These are phyloP conservation scores for Acrocephalus scirpaceus DNA, from an alignment of 2,797 vertebrate species.

Conservation along the genomic window DNA sequence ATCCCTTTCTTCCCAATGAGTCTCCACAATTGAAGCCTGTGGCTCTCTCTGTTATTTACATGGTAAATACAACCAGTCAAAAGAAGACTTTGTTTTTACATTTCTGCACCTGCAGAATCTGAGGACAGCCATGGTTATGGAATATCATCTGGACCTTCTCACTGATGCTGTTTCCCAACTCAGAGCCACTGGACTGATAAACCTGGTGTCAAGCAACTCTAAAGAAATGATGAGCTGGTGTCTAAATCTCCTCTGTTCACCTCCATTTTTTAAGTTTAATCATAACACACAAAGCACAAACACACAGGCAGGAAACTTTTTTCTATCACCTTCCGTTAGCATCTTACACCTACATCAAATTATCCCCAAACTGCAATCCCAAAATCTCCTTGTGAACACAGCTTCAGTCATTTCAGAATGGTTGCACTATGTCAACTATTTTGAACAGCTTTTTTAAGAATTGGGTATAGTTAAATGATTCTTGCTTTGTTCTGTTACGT, in stretches of 20 bases:
- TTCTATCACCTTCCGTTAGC: not conserved
- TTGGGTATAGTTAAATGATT: not conserved
- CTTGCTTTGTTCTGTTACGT: not conserved
- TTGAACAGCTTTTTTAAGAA: not conserved
- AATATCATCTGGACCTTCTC: not conserved
- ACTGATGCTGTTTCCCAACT: not conserved
- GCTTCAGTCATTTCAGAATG: not conserved
- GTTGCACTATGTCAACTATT: accelerated
- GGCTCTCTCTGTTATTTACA: not conserved
- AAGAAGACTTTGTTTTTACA: not conserved
- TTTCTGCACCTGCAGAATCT: not conserved
- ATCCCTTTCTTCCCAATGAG: not conserved
- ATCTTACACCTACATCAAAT: not conserved
- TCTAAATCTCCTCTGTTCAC: not conserved
- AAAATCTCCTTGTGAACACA: not conserved
- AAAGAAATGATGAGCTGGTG: not conserved
- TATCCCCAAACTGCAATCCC: not conserved
- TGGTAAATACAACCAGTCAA: not conserved
- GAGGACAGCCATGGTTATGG: not conserved
- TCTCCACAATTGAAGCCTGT: not conserved
- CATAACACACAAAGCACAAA: not conserved
- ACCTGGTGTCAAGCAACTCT: not conserved
- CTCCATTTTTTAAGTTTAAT: not conserved
- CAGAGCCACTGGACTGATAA: not conserved
- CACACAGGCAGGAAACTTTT: not conserved